These are phyloP conservation scores for Athrips mouffetella DNA, from an alignment of 2,888 invertebrate species.

Conservation along the genomic window DNA sequence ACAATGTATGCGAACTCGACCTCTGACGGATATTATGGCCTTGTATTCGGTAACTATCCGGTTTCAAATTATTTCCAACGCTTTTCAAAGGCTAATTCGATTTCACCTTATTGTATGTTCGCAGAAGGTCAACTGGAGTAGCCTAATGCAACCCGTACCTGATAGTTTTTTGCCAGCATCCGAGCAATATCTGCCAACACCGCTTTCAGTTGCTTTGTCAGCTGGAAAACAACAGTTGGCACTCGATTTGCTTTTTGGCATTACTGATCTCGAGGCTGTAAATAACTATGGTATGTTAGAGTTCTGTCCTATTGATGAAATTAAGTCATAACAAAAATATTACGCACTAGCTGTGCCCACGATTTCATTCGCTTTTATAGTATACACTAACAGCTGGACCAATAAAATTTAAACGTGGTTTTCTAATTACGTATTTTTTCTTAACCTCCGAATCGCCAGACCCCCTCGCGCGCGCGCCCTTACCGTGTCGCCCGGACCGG, in stretches of 20 bases:
- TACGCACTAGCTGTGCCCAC: too few species aligned
- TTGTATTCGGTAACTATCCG: conserved; percentile 44
- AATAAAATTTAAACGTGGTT: too few species aligned
- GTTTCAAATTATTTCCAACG: not conserved
- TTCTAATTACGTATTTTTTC: too few species aligned
- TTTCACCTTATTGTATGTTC: conserved; percentile 27
- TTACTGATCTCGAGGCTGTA: conserved; percentile 82
- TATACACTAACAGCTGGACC: too few species aligned
- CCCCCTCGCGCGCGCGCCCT: too few species aligned
- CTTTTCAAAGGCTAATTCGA: not conserved
- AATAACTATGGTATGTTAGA: conserved; percentile 74
- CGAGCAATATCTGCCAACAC: conserved; percentile 79
- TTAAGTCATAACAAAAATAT: too few species aligned
- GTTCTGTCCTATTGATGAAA: too few species aligned
- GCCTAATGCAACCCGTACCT: conserved; percentile 80
- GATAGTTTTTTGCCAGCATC: conserved; percentile 80
- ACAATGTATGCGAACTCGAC: conserved; percentile 80
- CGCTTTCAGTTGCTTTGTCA: conserved; percentile 75
- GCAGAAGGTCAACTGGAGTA: conserved; percentile 78
- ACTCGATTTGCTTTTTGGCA: conserved; percentile 83
- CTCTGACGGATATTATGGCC: conserved; percentile 78
- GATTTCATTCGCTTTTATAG: too few species aligned
- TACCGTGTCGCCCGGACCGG: too few species aligned
- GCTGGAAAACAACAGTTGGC: conserved; percentile 69
- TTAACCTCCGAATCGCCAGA: too few species aligned